phyloP scores from a whole-genome alignment of 2,113 vertebrate species.

The Mixornis gularis region DNA sequence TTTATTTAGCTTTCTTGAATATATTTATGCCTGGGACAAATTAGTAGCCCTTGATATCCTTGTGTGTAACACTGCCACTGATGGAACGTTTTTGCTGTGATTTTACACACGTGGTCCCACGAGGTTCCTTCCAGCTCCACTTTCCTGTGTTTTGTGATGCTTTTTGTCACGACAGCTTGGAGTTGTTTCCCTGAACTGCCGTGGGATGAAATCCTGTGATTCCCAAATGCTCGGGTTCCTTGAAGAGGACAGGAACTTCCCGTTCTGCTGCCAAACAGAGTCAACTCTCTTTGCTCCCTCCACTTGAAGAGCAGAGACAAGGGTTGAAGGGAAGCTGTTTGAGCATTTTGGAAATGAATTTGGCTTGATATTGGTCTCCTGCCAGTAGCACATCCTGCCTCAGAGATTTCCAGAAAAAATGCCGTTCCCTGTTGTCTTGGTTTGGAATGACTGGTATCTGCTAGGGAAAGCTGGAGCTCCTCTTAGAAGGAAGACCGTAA shows the following conservation, averaged over 20 bases:
- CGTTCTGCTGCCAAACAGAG: background rate
- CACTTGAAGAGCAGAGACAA: background rate
- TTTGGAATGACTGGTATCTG: too few species aligned
- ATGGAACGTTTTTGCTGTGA: background rate
- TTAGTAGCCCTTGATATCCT: background rate
- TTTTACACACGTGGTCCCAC: background rate
- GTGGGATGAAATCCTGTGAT: background rate
- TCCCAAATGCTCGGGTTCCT: background rate
- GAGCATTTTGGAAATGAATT: background rate
- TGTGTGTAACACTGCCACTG: background rate
- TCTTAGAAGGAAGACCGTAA: too few species aligned
- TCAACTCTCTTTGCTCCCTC: background rate
- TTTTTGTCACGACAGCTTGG: background rate
- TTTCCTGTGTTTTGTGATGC: background rate
- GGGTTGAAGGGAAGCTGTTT: background rate
- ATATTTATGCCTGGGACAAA: background rate
- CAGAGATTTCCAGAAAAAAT: background rate
- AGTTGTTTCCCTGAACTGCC: background rate
- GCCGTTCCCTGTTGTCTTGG: background rate
- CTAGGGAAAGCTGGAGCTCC: too few species aligned
- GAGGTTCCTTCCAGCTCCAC: background rate
- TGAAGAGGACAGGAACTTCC: background rate
- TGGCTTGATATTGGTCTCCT: background rate
- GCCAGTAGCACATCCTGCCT: background rate
- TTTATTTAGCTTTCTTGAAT: conserved; percentile 19